Evolutionary conservation across 2,888 invertebrate genomes (phyloP), one percentile per base, ranked within the genome.

Genomic region (Aphrophora alni): DNA sequence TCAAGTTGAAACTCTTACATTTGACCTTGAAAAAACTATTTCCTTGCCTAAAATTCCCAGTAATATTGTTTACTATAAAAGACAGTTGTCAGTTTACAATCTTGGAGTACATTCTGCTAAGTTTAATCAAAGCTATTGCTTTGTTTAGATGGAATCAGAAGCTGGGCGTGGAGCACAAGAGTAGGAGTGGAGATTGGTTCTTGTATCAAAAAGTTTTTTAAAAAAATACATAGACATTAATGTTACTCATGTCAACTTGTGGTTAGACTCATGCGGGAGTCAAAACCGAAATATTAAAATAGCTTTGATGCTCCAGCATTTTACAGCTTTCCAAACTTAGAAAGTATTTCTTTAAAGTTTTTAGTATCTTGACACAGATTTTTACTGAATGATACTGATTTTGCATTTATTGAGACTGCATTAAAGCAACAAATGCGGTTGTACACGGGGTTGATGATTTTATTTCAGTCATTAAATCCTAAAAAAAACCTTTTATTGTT

Each of bases 11-110:
- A 21, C 7, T n/a, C 26, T 71, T 24, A 71, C 24, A n/a, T 78
- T 78, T 78, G 21, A 71, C 38, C 12, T 85, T 69, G 73, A 85
- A 77, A 85, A 85, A 83, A 84, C 84, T 7, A 78, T 86, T 25
- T 83, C 83, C 69, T 73, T 85, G 27, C 84, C 85, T 44, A 25
- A 84, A 12, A 84, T 86, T 24, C 84, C 85, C 33, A 33, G 33
- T 8, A 85, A 84, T 71, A 81, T 86, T 10, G 78, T 85, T 17
- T 85, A 83, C 75, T 86, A 86, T 75, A 86, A 86, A 77, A 38
- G 86, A 21, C 86, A 85, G 75, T 78, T 86, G 2, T 83, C 82
- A 77, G 17, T 86, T 17, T 85, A 84, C 73, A 86, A 86, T 80
- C 80, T 82, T 44, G 85, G 85, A 5, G 78, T 86, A 69, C 84